Evolutionary conservation across 30 jellyfish, hydroid and myxozoan species (phyloP).

Genomic region (Aurelia sp.): DNA sequence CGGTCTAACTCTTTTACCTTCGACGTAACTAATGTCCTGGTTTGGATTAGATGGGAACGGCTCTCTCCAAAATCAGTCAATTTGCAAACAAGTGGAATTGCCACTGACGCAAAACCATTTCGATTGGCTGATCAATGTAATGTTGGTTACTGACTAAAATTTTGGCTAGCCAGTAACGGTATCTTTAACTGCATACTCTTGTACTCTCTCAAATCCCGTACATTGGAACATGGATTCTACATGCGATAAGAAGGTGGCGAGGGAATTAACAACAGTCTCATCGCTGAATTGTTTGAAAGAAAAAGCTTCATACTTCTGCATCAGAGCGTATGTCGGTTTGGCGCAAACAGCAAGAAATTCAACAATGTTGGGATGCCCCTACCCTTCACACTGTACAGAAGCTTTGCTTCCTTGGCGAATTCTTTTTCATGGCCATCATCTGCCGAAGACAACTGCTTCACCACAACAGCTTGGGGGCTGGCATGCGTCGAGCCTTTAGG

Average conservation of each 20-base stretch:
- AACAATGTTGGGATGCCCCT: slow-evolving; percentile 18
- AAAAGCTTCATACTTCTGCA: slow-evolving; percentile 1
- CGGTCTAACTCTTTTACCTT: background rate
- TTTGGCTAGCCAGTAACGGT: background rate
- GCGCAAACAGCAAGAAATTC: slow-evolving; percentile 24
- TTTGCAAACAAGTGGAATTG: slow-evolving; percentile 5
- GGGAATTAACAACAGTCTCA: background rate
- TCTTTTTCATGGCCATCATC: background rate
- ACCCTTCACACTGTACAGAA: slow-evolving; percentile 4
- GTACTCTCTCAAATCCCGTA: slow-evolving; percentile 1
- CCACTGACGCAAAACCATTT: background rate
- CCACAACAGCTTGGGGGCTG: background rate
- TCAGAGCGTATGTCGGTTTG: background rate
- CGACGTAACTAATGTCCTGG: background rate
- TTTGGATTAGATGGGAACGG: background rate
- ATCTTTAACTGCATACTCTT: slow-evolving; percentile 1
- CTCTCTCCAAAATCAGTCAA: slow-evolving; percentile 42
- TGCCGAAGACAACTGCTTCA: background rate
- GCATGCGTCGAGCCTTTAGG: too few species aligned
- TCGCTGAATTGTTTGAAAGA: background rate
- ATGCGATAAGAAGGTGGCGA: background rate
- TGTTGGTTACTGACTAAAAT: background rate
- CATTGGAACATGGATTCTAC: background rate
- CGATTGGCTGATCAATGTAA: background rate
- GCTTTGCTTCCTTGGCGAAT: background rate